Evolutionary conservation across 2,113 vertebrate species (phyloP), one percentile per base, ranked within the genome.

Genomic region (Lagopus muta): DNA sequence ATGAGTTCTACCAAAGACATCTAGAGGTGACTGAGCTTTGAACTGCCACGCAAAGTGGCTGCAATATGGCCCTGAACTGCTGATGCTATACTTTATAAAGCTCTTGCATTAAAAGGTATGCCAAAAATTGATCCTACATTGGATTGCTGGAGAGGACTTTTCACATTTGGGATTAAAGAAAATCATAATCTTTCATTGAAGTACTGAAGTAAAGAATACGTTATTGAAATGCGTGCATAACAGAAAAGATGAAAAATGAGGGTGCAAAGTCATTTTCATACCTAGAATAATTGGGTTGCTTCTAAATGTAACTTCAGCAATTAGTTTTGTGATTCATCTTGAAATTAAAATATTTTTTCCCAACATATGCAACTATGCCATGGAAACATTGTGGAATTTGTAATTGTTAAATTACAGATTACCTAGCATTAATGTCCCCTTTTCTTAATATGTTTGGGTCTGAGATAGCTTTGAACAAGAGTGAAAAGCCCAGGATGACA

Each of bases 21-120:
- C 24, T 50, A 52, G 27, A 80, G 30, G 12, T 27, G 32, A 40
- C 5, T 0, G 1, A 80, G 62, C 48, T 88, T 69, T 79, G 62
- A 82, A 43, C 27, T 27, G 34, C 36, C 13, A 9, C 0, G 0
- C 4, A 6, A 10, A 6, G 45, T 16, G 21, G 52, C 42, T 1
- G 2, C 45, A 61, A 34, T 8, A 5, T 1, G 9, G 47, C 28
- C 57, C 20, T 72, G 43, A 75, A 13, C 27, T 67, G 28, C 6
- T 42, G 24, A 64, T 62, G 12, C 27, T 78, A 14, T 50, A 24
- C 20, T 75, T 40, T 25, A 50, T 11, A 82, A 80, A 72, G 62
- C 25, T 79, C 16, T n/a, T 38, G 6, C 12, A 5, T 58, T 55
- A 86, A 50, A 86, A 82, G 4, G 17, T 5, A 38, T 38, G 38